Evolutionary conservation across 2,888 invertebrate genomes (phyloP).

Genomic region (Plebejus melissa): DNA sequence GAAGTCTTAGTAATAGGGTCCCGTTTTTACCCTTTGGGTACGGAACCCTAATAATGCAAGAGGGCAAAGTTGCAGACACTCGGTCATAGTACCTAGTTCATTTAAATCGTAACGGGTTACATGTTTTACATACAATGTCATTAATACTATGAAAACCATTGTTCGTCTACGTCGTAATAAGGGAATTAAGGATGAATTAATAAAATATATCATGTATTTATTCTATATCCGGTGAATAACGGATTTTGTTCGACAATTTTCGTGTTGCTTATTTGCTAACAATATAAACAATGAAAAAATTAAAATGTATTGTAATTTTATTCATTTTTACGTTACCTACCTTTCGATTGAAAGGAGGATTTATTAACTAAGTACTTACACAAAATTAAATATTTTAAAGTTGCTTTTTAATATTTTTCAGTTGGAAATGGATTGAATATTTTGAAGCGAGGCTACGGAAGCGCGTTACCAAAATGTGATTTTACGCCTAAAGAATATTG

Average conservation of each 20-base stretch:
- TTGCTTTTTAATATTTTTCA: neutral
- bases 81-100: neutral
- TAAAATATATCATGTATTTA: neutral
- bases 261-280: too few species aligned
- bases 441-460: constrained; percentile 36
- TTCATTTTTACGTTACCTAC: too few species aligned
- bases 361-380: too few species aligned
- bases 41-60: neutral
- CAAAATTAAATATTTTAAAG: too few species aligned
- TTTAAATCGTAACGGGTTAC: neutral
- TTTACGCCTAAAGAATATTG: constrained; percentile 54
- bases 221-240: neutral
- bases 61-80: neutral
- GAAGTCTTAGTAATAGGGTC: too few species aligned
- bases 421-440: constrained; percentile 32
- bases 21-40: too few species aligned
- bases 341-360: too few species aligned
- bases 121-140: neutral
- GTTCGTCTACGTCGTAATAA: neutral
- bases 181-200: neutral
- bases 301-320: too few species aligned
- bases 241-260: neutral
- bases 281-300: too few species aligned
- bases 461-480: constrained; percentile 45
- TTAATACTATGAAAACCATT: neutral